Base-by-base conservation (phyloP, 2,113 vertebrate species). In the Urocynchramus pylzowi region DNA sequence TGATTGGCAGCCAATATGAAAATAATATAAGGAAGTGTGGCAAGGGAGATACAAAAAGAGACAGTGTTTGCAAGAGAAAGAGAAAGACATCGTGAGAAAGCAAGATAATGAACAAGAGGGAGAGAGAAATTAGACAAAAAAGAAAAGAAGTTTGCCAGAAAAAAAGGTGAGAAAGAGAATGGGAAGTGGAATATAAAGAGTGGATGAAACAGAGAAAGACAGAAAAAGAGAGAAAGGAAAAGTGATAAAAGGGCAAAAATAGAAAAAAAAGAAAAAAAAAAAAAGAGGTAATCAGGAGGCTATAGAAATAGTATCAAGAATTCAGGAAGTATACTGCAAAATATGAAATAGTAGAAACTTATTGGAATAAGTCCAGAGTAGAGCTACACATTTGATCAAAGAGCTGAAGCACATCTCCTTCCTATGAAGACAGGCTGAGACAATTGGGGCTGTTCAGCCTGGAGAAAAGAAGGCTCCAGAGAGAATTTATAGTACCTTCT, bases 121-220 rank as follows among this genome's bases (percentile, higher is more conserved):
- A 21, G 37, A n/a, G 18, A 78, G 11, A 79, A 53, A 53, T 53
- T 35, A 53, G 37, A 35, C 19, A 42, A 52, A 52, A 53, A 19
- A 42, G 9, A n/a, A 30, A 30, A 59, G 6, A 49, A 13, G 14
- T 53, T 23, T 64, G 7, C 11, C 11, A 23, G 24, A n/a, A 42
- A 64, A 60, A 44, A 44, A 14, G 5, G 12, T 44, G 11, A 64
- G 49, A 52, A 50, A 52, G 35, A 64, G 31, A 53, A 64, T 9
- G 5, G 6, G 15, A 15, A 8, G 6, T 8, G 10, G 6, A 2
- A 13, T 5, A 9, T 7, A 64, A 23, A 31, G 19, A 69, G 7
- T 12, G 6, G 56, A 31, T 39, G 13, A 70, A 60, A 60, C 6
- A 59, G 18, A 35, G 5, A 78, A 33, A 33, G 13, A 21, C 11